Evolutionary conservation across 2,113 vertebrate species (phyloP), one percentile per base, ranked within the genome.

Genomic region (Nerophis lumbriciformis): DNA sequence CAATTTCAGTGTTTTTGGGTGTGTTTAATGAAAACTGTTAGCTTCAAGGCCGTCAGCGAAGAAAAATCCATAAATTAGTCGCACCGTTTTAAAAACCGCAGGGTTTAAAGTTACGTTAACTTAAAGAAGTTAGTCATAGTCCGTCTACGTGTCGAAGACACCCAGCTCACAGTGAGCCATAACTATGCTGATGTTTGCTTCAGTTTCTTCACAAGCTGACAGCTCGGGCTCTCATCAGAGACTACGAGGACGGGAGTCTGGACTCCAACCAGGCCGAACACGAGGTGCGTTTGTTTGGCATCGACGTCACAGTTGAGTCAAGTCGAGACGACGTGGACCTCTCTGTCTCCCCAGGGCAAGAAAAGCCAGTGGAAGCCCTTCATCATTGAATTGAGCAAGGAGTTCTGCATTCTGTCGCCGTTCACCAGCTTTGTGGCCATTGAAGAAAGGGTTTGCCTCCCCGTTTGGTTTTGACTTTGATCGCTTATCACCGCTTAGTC

Each of bases 371-470:
- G 93, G 81, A 95, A 94, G 78, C 87, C 88, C 61, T 89, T 85
- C 75, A 90, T 96, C 76, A 79, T 94, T 56, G 73, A 89, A 21
- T 72, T 95, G 48, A 97, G 94, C 83, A 92, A 91, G 83, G 92
- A 94, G 77, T 92, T 92, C 75, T 94, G 91, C 66, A 84, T 96
- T 60, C 79, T 95, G 65, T 94, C 91, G 61, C 92, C 93, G 65
- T 94, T 93, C 73, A 97, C 94, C 83, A 97, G 93, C 80, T 97
- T 96, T 49, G 83, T 96, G 63, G 94, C 93, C 28, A 74, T 94
- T 53, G 94, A 96, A 83, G 90, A 94, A 82, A 89, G 93, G 90
- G 94, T 94, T 81, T 39, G 92, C 89, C 11, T 28, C 39, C 14
- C 11, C 35, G 28, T 28, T 28, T 28, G 28, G 28, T 28, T 59